Percentiles rank a stretch among this genome's conserved stretches.
These are phyloP conservation scores for Nasonia longicornis DNA, from an alignment of 1,140 invertebrate species.

Conservation along the genomic window DNA sequence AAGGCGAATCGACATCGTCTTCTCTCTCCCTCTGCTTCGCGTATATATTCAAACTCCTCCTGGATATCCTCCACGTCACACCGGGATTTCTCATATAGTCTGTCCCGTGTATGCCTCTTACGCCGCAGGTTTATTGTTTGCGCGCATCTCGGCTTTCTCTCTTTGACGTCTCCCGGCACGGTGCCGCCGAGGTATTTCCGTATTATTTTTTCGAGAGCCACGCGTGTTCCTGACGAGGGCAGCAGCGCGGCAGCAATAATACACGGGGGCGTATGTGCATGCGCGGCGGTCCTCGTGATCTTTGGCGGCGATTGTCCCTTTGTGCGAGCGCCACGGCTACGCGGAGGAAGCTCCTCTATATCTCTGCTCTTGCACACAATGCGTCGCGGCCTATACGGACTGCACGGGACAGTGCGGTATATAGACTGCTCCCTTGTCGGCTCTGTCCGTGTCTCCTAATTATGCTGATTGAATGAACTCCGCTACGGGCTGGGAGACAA, in stretches of 20 bases:
- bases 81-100: background rate
- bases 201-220: background rate
- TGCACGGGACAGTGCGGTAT: background rate
- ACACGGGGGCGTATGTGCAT: background rate
- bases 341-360: background rate
- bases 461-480: constrained; percentile 42
- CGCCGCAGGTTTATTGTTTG: background rate
- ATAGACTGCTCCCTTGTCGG: background rate
- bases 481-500: background rate
- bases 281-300: background rate
- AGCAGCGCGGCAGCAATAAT: background rate
- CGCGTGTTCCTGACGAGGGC: background rate
- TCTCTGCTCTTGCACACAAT: background rate
- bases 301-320: constrained; percentile 38
- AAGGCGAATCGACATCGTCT: background rate
- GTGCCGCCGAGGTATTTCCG: too few relatives aligned
- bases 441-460: constrained; percentile 31
- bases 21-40: too few relatives aligned
- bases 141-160: background rate
- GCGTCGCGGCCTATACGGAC: background rate
- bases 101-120: background rate
- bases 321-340: constrained; percentile 12
- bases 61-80: background rate
- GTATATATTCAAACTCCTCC: background rate
- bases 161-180: too few relatives aligned